Evolutionary conservation across 2,797 vertebrate species (phyloP).

Genomic region (Mycteria americana): DNA sequence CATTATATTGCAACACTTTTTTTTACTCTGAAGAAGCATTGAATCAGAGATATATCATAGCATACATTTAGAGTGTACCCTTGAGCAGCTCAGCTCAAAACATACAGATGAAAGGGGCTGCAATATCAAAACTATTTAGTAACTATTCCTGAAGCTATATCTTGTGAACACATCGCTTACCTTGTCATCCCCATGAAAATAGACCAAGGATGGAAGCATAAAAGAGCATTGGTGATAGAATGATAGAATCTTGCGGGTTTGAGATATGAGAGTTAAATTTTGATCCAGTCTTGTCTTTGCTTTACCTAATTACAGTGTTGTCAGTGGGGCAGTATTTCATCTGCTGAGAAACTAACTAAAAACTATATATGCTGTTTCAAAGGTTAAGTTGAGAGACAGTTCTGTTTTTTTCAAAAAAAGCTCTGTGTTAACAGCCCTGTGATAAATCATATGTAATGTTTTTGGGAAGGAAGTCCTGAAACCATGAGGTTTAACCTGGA

Average conservation of each 20-base stretch:
- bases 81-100: not conserved
- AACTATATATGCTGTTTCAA: not conserved
- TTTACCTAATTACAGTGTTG: not conserved
- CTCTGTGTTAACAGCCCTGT: not conserved
- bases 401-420: not conserved
- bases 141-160: not conserved
- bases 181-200: not conserved
- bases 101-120: not conserved
- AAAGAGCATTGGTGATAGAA: not conserved
- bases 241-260: not conserved
- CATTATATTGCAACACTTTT: not conserved
- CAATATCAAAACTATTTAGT: not conserved
- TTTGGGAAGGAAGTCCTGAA: not conserved
- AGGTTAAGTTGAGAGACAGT: not conserved
- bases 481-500: not conserved
- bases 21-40: not conserved
- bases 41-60: not conserved
- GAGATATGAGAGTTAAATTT: not conserved
- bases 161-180: not conserved
- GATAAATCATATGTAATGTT: not conserved
- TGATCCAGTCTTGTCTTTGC: not conserved
- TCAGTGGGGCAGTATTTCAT: rapidly evolving
- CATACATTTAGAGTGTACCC: not conserved
- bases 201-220: not conserved
- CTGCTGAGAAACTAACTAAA: not conserved